These are phyloP conservation scores for Drosophila equinoxialis DNA, from an alignment of 1,140 invertebrate genomes.

Conservation along the genomic window DNA sequence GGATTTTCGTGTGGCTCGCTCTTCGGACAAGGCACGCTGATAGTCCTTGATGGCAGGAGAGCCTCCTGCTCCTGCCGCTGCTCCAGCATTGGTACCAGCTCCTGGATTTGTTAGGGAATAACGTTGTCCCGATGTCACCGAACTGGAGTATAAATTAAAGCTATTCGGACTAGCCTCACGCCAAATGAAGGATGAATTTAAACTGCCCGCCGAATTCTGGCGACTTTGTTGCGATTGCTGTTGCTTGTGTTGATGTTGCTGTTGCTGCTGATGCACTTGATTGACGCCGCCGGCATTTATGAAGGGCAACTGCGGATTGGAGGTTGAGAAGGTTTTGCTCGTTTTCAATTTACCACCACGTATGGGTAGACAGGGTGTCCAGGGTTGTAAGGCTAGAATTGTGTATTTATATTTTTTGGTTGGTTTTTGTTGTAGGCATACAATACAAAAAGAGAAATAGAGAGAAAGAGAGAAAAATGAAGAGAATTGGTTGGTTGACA, in stretches of 20 bases:
- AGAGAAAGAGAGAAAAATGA: slow-evolving; percentile 68
- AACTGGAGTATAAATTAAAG: slow-evolving; percentile 82
- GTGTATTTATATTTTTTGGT: slow-evolving; percentile 44
- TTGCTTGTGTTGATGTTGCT: slow-evolving; percentile 39
- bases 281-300: slow-evolving; percentile 53
- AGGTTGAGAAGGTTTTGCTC: slow-evolving; percentile 82
- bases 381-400: slow-evolving; percentile 81
- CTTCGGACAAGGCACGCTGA: slow-evolving; percentile 78
- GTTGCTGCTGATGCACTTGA: slow-evolving; percentile 38
- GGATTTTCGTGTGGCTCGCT: slow-evolving; percentile 72
- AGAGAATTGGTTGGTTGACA: slow-evolving; percentile 13
- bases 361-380: slow-evolving; percentile 82
- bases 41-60: slow-evolving; percentile 60
- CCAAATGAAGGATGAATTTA: slow-evolving; percentile 83
- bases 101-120: slow-evolving; percentile 13
- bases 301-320: slow-evolving; percentile 82
- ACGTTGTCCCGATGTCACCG: slow-evolving; percentile 58
- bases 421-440: slow-evolving; percentile 53
- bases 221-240: slow-evolving; percentile 24
- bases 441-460: slow-evolving; percentile 71
- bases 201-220: slow-evolving; percentile 71
- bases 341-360: slow-evolving; percentile 82
- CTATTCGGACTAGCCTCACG: slow-evolving; percentile 82
- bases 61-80: slow-evolving; percentile 41
- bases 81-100: slow-evolving; percentile 37